Base-by-base conservation (phyloP, 2,888 invertebrate genomes). In the Pecten maximus region DNA sequence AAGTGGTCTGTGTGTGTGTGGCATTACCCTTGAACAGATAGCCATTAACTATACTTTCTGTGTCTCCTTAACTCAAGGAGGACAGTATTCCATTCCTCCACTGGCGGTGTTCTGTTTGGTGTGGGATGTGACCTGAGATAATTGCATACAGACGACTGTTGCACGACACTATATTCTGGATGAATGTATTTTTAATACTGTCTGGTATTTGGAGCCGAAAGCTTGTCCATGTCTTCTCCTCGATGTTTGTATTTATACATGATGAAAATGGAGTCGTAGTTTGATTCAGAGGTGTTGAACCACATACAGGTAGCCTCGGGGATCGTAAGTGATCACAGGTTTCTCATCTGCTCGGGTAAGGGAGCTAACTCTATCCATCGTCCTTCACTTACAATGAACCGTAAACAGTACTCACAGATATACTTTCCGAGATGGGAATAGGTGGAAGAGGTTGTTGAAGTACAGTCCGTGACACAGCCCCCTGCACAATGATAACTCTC, bases 321-420 rank as follows among this genome's bases (percentile, higher is more conserved):
- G 88, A 87, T 93, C 93, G 87, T 92, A 93, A 1, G 94, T 92
- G 44, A 94, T 91, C 19, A 94, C 87, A 3, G 94, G 94, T 23
- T 91, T 50, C 92, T 86, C 92, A 95, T 95, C 50, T 93, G 90
- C 88, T 92, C 93, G 16, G 95, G 95, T 87, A 95, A 91, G 74
- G 95, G 93, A 48, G 95, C 94, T 74, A 95, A 91, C 92, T 94
- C 93, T 35, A 94, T 93, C 95, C 95, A 95, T 35, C 94, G 91
- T 50, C 94, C 92, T 88, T 95, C 95, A 23, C 91, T 90, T 15
- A 94, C 89, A 12, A 95, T 91, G 90, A 95, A 95, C 8, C 94
- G 88, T 93, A 94, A 28, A 95, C 90, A 89, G 93, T 93, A 88
- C 93, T 94, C 4, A 94, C 92, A 16, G 94, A 92, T 54, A 94